Evolutionary conservation across 2,797 vertebrate genomes (phyloP).

Genomic region (Eleutherodactylus coqui): DNA sequence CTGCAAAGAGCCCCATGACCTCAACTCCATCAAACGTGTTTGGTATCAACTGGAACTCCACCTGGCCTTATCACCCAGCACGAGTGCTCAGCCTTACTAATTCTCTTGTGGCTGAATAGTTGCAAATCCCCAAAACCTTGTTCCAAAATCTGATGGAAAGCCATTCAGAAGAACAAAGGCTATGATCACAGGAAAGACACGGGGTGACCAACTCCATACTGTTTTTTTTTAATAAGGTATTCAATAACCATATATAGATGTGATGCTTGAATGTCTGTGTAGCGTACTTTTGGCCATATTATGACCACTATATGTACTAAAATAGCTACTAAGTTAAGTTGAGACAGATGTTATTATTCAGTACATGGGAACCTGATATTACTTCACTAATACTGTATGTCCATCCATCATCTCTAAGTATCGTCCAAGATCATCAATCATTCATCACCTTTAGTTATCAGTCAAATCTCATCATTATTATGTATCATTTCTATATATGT

Average conservation of each 20-base stretch:
- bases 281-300: background rate
- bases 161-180: background rate
- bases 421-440: conserved; percentile 22
- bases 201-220: background rate
- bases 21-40: too few species aligned
- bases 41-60: too few species aligned
- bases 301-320: background rate
- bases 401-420: conserved; percentile 24
- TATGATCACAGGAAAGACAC: background rate
- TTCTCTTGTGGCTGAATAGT: too few species aligned
- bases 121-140: background rate
- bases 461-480: conserved; percentile 30
- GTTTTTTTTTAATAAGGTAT: background rate
- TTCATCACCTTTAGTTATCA: conserved; percentile 18
- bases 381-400: background rate
- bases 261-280: background rate
- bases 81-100: background rate
- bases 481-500: conserved; percentile 37
- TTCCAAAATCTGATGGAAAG: background rate
- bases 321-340: background rate
- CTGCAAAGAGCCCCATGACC: too few species aligned
- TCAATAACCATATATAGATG: background rate
- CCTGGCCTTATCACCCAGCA: background rate
- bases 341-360: background rate
- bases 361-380: background rate